A percentile compares a stretch with the other conserved stretches of the same genome.
Conservation (phyloP, 2,113 vertebrate species). For the Boulengeromyrus knoepffleri region DNA sequence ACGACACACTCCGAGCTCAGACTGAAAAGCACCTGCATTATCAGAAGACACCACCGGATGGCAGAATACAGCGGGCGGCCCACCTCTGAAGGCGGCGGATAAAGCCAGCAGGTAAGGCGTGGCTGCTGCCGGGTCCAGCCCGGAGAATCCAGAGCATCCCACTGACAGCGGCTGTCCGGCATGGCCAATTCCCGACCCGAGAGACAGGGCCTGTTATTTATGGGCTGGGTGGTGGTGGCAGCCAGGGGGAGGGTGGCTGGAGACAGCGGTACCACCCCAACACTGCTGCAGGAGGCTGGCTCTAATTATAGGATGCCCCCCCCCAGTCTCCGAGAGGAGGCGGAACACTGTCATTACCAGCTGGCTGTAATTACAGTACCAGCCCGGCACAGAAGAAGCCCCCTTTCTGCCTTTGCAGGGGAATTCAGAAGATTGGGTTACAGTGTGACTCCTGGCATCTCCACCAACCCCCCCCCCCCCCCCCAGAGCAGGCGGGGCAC, state of each 20-base stretch:
- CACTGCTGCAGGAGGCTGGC: slow-evolving; percentile 1
- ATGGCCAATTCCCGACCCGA: neutral
- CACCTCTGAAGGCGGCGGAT: neutral
- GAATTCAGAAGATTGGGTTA: slow-evolving; percentile 22
- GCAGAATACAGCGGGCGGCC: neutral
- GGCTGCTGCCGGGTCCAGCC: too few species aligned
- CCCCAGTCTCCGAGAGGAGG: neutral
- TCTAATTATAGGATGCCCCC: slow-evolving; percentile 17
- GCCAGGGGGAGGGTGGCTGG: neutral
- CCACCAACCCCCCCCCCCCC: neutral
- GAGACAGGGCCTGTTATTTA: slow-evolving; percentile 1
- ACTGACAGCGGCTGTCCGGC: neutral
- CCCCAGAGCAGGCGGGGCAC: neutral
- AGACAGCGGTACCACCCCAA: neutral
- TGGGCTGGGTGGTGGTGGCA: neutral
- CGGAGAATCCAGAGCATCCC: neutral
- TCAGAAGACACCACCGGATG: neutral
- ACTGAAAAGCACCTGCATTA: neutral
- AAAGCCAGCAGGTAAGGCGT: neutral
- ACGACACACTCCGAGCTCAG: neutral
- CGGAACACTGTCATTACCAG: slow-evolving; percentile 25
- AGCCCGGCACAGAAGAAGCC: slow-evolving; percentile 12
- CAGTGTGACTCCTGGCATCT: slow-evolving; percentile 3
- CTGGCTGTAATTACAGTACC: slow-evolving; percentile 23
- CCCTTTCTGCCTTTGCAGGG: slow-evolving; percentile 17